A percentile compares a stretch with the other conserved stretches of the same genome.
Conservation (phyloP, 2,113 vertebrate genomes). For the Petrocephalus zakoni region DNA sequence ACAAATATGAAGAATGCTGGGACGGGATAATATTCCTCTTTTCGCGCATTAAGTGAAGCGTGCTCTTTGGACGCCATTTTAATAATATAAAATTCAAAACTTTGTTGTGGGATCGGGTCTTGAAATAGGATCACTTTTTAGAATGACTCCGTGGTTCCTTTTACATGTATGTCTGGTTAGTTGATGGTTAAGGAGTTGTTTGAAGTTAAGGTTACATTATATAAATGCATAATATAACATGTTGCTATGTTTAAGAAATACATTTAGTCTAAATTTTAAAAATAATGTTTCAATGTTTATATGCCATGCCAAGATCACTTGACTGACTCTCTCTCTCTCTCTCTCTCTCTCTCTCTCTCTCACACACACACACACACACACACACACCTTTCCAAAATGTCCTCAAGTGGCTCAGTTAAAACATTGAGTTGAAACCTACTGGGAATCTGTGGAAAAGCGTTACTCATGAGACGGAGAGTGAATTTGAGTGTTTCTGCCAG, state of each 20-base stretch:
- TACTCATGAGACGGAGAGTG: neutral
- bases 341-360: neutral
- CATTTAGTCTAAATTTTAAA: neutral
- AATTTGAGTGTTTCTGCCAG: neutral
- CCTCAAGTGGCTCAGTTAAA: neutral
- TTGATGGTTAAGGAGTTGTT: neutral
- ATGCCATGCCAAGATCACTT: neutral
- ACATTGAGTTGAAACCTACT: neutral
- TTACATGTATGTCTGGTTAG: neutral
- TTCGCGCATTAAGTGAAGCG: neutral
- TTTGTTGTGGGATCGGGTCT: neutral
- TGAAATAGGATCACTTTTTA: neutral
- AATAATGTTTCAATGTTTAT: neutral
- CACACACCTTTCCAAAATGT: neutral
- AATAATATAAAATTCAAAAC: neutral
- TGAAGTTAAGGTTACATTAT: neutral
- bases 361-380: neutral
- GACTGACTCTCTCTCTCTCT: neutral
- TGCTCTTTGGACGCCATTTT: neutral
- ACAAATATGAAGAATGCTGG: neutral
- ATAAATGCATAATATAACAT: neutral
- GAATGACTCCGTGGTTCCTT: neutral
- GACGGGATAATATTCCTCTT: neutral
- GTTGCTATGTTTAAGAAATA: neutral
- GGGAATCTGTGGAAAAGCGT: neutral